Percentiles rank a stretch among this genome's conserved stretches.
Conservation (phyloP, 2,888 invertebrate species). For the Caenorhabditis virilis region DNA sequence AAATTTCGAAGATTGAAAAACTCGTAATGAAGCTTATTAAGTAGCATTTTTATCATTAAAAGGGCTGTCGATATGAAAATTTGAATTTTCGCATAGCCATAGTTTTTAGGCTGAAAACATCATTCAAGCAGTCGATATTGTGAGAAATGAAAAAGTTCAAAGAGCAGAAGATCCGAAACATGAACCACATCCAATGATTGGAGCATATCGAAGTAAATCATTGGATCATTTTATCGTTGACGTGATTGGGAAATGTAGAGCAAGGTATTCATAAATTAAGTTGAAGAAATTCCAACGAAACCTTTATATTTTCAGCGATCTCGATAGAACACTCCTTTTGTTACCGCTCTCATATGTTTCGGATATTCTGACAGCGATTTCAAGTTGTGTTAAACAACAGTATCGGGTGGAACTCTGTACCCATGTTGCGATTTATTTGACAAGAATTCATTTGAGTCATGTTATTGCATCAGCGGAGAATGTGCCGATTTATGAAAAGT, state of each 20-base stretch:
- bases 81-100: neutral
- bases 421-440: constrained; percentile 78
- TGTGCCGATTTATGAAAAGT: constrained; percentile 76
- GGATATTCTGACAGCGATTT: constrained; percentile 79
- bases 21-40: too few species aligned
- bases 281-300: constrained; percentile 1
- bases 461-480: constrained; percentile 79
- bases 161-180: constrained; percentile 50
- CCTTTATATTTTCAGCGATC: constrained; percentile 76
- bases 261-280: constrained; percentile 15
- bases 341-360: constrained; percentile 83
- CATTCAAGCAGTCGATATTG: constrained; percentile 85
- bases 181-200: constrained; percentile 80
- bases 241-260: constrained; percentile 72
- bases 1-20: too few species aligned
- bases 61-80: neutral
- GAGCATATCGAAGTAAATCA: constrained; percentile 78
- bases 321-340: constrained; percentile 86
- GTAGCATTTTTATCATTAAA: too few species aligned
- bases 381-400: constrained; percentile 76
- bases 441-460: constrained; percentile 73
- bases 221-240: constrained; percentile 82
- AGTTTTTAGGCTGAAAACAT: constrained; percentile 83
- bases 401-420: constrained; percentile 80
- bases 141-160: constrained; percentile 67